Evolutionary conservation across 2,888 invertebrate genomes (phyloP).

Genomic region (Agrotis ipsilon): DNA sequence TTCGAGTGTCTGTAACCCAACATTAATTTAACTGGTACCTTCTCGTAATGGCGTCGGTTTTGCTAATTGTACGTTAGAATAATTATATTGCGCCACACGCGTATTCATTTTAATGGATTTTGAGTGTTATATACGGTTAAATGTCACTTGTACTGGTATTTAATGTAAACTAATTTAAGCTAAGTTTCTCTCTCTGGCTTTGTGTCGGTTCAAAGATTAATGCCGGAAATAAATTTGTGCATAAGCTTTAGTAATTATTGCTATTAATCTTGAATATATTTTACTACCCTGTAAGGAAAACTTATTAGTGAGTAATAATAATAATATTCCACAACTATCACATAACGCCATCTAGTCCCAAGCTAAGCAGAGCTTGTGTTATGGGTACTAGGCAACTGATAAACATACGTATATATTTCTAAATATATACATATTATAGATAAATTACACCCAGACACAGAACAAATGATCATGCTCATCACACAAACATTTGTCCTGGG

Average conservation of each 20-base stretch:
- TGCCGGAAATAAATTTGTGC: slow-evolving; percentile 43
- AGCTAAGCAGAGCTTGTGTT: too few relatives aligned
- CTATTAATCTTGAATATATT: slow-evolving; percentile 16
- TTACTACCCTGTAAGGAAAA: background rate
- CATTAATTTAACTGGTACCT: slow-evolving; percentile 90
- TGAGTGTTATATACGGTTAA: slow-evolving; percentile 77
- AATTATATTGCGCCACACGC: slow-evolving; percentile 85
- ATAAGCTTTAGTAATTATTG: slow-evolving; percentile 27
- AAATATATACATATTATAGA: too few relatives aligned
- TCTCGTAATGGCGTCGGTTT: slow-evolving; percentile 89
- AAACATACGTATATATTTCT: too few relatives aligned
- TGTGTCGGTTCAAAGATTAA: slow-evolving; percentile 50
- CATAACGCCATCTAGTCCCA: too few relatives aligned
- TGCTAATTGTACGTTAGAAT: slow-evolving; percentile 89
- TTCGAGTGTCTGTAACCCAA: slow-evolving; percentile 89
- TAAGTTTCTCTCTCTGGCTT: slow-evolving; percentile 49
- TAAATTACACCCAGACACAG: too few relatives aligned
- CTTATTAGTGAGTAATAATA: background rate
- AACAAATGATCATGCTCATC: too few relatives aligned
- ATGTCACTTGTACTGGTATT: slow-evolving; percentile 73
- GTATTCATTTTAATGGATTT: slow-evolving; percentile 87
- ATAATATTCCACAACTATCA: too few relatives aligned
- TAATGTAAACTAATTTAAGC: slow-evolving; percentile 68
- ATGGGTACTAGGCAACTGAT: too few relatives aligned
- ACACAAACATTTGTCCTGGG: too few relatives aligned